These are phyloP conservation scores for Bedellia somnulentella DNA, from an alignment of 2,888 invertebrate genomes.

Conservation along the genomic window DNA sequence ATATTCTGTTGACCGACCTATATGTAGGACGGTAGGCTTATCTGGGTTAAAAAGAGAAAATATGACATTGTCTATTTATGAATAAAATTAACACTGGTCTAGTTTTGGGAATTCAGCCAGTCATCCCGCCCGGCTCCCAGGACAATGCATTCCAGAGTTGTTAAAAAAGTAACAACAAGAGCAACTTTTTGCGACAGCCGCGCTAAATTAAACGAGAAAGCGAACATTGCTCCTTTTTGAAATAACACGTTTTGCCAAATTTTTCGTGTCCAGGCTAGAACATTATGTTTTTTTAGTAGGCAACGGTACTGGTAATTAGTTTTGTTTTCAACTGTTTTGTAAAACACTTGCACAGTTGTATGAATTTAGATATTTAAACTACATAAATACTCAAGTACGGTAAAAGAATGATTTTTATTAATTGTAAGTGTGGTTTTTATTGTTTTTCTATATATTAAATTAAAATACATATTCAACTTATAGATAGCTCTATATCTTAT, in stretches of 20 bases:
- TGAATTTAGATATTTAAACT: not conserved
- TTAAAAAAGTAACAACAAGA: conserved; percentile 28
- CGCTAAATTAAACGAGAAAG: conserved; percentile 55
- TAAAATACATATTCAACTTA: too few relatives aligned
- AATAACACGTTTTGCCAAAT: not conserved
- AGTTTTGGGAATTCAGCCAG: too few relatives aligned
- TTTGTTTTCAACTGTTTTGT: not conserved
- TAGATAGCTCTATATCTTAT: too few relatives aligned
- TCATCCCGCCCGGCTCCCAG: too few relatives aligned
- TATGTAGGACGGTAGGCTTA: too few relatives aligned
- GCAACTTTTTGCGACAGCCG: conserved; percentile 47
- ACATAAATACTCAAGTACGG: not conserved
- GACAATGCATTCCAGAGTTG: conserved; percentile 52
- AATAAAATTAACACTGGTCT: conserved; percentile 5
- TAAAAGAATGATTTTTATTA: too few relatives aligned
- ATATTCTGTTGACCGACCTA: too few relatives aligned
- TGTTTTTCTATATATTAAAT: too few relatives aligned
- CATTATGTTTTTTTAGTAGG: not conserved
- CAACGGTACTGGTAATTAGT: too few relatives aligned
- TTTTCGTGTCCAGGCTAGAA: not conserved
- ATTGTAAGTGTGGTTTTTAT: too few relatives aligned
- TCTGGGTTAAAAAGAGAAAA: too few relatives aligned
- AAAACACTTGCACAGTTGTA: not conserved
- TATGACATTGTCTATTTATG: conserved; percentile 2
- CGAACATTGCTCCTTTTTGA: conserved; percentile 37